phyloP scores from a whole-genome alignment of 1,140 invertebrate genomes.

The Drosophila novamexicana region DNA sequence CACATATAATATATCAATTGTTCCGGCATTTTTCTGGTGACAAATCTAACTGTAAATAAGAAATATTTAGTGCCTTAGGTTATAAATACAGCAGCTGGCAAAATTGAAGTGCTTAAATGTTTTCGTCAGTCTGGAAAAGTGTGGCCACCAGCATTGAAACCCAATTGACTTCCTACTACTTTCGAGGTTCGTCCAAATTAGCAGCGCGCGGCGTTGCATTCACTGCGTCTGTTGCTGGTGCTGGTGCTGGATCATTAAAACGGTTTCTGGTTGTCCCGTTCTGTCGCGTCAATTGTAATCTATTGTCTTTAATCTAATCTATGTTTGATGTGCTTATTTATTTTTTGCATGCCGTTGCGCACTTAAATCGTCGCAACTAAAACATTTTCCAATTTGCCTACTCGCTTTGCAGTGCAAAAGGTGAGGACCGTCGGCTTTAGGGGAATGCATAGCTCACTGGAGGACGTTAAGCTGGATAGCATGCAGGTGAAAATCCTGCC shows the following conservation, averaged over 20 bases:
- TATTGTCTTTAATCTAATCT: constrained; percentile 49
- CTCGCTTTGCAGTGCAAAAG: constrained; percentile 75
- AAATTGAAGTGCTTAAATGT: constrained; percentile 46
- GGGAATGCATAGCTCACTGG: constrained; percentile 86
- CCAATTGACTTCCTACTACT: constrained; percentile 66
- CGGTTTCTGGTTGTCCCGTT: constrained; percentile 66
- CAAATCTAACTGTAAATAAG: constrained; percentile 41
- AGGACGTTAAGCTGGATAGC: constrained; percentile 85
- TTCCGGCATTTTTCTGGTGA: constrained; percentile 27
- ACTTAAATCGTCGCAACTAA: constrained; percentile 6
- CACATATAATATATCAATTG: constrained; percentile 6
- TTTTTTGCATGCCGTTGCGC: constrained; percentile 18
- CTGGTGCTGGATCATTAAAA: constrained; percentile 59
- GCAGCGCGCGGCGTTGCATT: constrained; percentile 20
- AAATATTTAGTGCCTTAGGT: constrained; percentile 21
- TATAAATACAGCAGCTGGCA: constrained; percentile 13
- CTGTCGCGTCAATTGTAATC: constrained; percentile 74
- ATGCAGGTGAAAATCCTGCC: constrained; percentile 91
- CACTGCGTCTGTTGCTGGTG: constrained; percentile 42
- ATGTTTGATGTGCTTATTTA: constrained; percentile 24
- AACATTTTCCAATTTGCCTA: constrained; percentile 14
- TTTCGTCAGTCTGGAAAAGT: constrained; percentile 61
- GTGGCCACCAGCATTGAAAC: constrained; percentile 54
- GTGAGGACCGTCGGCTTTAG: constrained; percentile 86
- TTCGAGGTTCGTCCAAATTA: constrained; percentile 73